Evolutionary conservation across 2,113 vertebrate species (phyloP).

Genomic region (Holacanthus passer): DNA sequence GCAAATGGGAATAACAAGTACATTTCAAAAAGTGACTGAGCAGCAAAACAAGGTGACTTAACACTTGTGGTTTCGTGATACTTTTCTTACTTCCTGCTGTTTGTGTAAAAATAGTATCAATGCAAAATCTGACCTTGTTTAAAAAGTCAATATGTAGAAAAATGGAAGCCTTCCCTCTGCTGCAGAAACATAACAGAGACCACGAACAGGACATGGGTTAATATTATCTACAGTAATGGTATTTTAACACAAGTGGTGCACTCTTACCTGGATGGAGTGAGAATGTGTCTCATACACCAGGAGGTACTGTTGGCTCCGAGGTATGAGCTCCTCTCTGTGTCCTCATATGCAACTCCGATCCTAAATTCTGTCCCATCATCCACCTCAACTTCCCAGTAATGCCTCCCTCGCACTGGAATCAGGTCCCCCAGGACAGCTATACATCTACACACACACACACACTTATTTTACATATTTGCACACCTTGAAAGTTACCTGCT

Average conservation of each 20-base stretch:
- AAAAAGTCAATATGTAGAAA: background rate
- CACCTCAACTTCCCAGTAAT: constrained; percentile 95
- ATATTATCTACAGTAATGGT: background rate
- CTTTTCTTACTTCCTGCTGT: background rate
- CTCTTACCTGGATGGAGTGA: constrained; percentile 88
- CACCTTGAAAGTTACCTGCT: background rate
- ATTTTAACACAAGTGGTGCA: background rate
- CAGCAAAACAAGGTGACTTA: background rate
- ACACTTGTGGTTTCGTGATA: background rate
- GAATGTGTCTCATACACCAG: constrained; percentile 94
- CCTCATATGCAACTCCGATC: constrained; percentile 90
- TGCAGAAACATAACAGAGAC: background rate
- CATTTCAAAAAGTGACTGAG: background rate
- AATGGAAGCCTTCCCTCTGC: background rate
- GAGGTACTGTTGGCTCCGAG: constrained; percentile 89
- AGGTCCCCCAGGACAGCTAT: constrained; percentile 92
- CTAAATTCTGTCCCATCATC: constrained; percentile 88
- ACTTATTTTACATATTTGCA: background rate
- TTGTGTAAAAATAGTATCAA: background rate
- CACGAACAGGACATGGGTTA: background rate
- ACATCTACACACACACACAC: constrained; percentile 81
- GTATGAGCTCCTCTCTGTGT: constrained; percentile 87
- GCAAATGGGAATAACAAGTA: background rate
- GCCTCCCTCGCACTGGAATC: constrained; percentile 89
- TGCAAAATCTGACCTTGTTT: background rate